Percentiles rank a stretch among this genome's conserved stretches.
These are phyloP conservation scores for Benitochromis conjunctus DNA, from an alignment of 2,113 vertebrate genomes.

Conservation along the genomic window DNA sequence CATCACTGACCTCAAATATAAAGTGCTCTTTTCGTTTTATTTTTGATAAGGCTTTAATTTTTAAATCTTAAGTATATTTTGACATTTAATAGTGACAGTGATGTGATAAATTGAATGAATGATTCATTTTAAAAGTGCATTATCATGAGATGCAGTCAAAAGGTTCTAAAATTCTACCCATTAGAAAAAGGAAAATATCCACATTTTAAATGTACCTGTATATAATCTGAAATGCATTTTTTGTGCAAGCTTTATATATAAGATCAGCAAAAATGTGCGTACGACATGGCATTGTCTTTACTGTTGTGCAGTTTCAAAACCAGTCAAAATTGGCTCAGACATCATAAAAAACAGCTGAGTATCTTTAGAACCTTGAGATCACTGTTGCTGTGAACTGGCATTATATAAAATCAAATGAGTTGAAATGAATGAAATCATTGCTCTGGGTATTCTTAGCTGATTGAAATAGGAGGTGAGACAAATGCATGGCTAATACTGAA, in stretches of 20 bases:
- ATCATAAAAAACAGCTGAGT: not conserved
- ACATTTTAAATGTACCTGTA: not conserved
- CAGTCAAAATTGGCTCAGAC: not conserved
- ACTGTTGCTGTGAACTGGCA: not conserved
- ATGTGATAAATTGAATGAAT: not conserved
- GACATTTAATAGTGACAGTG: not conserved
- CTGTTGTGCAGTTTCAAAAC: not conserved
- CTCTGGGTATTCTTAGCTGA: not conserved
- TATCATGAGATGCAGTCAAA: not conserved
- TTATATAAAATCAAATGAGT: not conserved
- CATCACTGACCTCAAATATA: not conserved
- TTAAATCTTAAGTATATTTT: not conserved
- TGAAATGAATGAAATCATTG: not conserved
- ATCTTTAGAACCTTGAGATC: not conserved
- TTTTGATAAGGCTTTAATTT: not conserved
- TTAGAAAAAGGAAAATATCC: not conserved
- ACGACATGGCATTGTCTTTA: fast-evolving
- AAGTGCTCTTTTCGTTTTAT: not conserved
- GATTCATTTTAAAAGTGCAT: not conserved
- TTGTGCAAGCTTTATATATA: not conserved
- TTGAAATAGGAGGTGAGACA: not conserved
- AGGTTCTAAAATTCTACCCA: not conserved
- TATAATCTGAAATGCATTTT: not conserved
- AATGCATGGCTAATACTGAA: not conserved
- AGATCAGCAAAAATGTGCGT: not conserved